Conservation (phyloP, 2,113 vertebrate species). For the Paralichthys olivaceus region DNA sequence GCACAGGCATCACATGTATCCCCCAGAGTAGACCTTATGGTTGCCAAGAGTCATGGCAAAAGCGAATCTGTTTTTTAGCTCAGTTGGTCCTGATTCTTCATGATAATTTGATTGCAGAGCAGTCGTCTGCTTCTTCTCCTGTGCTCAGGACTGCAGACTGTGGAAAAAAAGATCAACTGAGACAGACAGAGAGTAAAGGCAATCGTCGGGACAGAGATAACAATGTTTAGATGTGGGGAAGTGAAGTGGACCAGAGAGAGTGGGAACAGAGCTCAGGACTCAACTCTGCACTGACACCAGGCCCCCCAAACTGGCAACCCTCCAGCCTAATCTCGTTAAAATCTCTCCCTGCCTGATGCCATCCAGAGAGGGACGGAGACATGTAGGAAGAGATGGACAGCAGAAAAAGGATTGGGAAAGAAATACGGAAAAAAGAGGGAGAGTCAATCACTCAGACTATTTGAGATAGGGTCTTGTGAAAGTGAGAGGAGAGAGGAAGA, state of each 20-base stretch:
- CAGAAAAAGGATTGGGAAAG: conserved; percentile 1
- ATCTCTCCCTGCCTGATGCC: conserved; percentile 67
- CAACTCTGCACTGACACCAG: conserved; percentile 64
- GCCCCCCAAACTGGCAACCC: conserved; percentile 69
- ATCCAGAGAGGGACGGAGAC: conserved; percentile 48
- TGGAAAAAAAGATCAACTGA: conserved; percentile 21
- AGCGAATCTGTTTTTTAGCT: conserved; percentile 27
- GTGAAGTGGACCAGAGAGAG: conserved; percentile 68
- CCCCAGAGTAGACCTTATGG: conserved; percentile 16
- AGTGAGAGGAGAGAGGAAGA: conserved; percentile 39
- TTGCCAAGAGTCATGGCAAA: conserved; percentile 38
- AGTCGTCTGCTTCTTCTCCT: conserved; percentile 11
- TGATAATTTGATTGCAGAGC: conserved; percentile 54
- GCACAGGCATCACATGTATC: conserved; percentile 18
- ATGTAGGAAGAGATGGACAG: conserved; percentile 30
- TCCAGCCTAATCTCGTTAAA: conserved; percentile 80
- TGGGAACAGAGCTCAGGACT: conserved; percentile 60
- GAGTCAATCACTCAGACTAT: conserved; percentile 25
- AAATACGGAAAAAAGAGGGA: conserved; percentile 9
- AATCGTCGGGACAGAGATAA: conserved; percentile 54
- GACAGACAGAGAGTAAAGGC: conserved; percentile 40
- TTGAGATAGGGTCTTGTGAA: conserved; percentile 44
- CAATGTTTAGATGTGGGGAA: conserved; percentile 68
- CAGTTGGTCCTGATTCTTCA: conserved; percentile 21
- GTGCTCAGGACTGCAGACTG: conserved; percentile 23